A percentile compares a stretch with the other conserved stretches of the same genome.
These are phyloP conservation scores for Pteria penguin DNA, from an alignment of 2,888 invertebrate genomes.

Conservation along the genomic window DNA sequence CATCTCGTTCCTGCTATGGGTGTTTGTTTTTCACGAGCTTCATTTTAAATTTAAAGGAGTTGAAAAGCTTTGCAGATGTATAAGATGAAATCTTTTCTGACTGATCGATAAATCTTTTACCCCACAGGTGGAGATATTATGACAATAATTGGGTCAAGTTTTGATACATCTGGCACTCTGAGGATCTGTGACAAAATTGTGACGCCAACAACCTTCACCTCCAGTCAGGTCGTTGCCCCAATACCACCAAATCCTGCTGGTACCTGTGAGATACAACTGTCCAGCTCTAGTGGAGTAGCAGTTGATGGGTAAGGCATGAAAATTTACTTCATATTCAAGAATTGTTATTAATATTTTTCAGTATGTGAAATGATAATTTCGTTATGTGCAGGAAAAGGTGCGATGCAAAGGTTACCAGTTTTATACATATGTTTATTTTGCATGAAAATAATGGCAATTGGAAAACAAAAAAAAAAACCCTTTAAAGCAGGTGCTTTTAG, in stretches of 20 bases:
- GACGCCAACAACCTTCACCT: conserved; percentile 9
- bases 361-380: too few relatives aligned
- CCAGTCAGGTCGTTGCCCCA: conserved; percentile 28
- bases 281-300: conserved; percentile 29
- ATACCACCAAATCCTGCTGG: conserved; percentile 32
- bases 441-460: too few relatives aligned
- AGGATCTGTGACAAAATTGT: conserved; percentile 49
- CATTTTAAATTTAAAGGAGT: too few relatives aligned
- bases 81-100: too few relatives aligned
- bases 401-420: neutral
- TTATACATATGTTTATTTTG: neutral
- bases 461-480: too few relatives aligned
- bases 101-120: too few relatives aligned
- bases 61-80: too few relatives aligned
- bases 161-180: conserved; percentile 58
- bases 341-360: too few relatives aligned
- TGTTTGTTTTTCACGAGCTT: too few relatives aligned
- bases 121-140: conserved; percentile 63
- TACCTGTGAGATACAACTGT: conserved; percentile 11
- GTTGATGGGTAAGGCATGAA: conserved; percentile 19
- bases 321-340: too few relatives aligned
- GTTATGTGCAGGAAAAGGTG: neutral
- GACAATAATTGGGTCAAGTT: conserved; percentile 71
- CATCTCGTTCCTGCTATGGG: too few relatives aligned
- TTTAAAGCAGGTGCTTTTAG: too few relatives aligned